Percentiles rank a stretch among this genome's conserved stretches.
phyloP scores from a whole-genome alignment of 1,140 invertebrate species.

The Heliconius hewitsoni region DNA sequence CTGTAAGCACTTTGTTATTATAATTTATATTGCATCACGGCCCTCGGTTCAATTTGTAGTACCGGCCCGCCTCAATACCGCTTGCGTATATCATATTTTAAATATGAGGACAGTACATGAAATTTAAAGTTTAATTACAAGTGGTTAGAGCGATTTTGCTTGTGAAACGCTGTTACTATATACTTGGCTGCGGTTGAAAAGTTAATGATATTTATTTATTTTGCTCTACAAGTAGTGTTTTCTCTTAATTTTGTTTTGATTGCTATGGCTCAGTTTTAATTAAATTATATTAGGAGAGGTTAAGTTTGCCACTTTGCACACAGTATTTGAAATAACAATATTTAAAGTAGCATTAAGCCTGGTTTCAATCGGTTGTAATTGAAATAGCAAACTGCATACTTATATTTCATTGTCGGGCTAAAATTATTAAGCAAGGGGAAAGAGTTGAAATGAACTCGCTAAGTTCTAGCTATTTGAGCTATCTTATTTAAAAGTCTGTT shows the following conservation, averaged over 20 bases:
- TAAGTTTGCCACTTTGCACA: too few species aligned
- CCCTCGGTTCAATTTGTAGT: constrained; percentile 15
- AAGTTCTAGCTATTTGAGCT: too few species aligned
- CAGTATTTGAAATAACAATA: too few species aligned
- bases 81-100: constrained; percentile 17
- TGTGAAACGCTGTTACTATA: not conserved
- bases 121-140: not conserved
- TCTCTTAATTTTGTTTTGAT: not conserved
- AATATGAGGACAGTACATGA: constrained; percentile 10
- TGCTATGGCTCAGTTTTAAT: too few species aligned
- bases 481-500: too few species aligned
- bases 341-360: too few species aligned
- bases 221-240: not conserved
- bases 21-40: constrained; percentile 14
- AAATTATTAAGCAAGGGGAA: too few species aligned
- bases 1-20: constrained; percentile 10
- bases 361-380: too few species aligned
- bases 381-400: too few species aligned
- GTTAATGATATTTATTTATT: not conserved
- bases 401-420: too few species aligned
- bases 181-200: not conserved
- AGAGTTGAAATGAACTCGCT: too few species aligned
- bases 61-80: constrained; percentile 6
- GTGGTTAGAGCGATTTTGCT: not conserved
- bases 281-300: too few species aligned